Evolutionary conservation across 2,888 invertebrate species (phyloP).

Genomic region (Stegophylla sp.): DNA sequence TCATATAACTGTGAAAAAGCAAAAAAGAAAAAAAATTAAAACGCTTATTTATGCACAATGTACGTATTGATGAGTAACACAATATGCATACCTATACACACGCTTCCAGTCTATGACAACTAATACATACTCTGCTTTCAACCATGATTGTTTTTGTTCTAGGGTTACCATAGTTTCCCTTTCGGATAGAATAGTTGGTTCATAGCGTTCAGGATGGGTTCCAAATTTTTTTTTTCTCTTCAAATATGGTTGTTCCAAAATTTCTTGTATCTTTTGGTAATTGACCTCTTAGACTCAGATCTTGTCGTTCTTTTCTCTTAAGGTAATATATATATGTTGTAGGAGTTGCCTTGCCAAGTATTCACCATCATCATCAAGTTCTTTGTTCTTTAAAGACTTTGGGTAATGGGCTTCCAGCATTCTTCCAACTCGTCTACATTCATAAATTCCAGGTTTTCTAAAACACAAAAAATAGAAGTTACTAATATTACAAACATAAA

Average conservation of each 20-base stretch:
- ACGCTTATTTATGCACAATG: not conserved
- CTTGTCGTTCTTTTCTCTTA: too few relatives aligned
- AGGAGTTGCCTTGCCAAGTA: not conserved
- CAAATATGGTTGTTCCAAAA: too few relatives aligned
- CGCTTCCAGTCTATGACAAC: not conserved
- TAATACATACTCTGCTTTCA: not conserved
- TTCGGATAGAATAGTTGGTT: not conserved
- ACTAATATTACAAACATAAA: not conserved
- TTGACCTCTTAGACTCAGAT: too few relatives aligned
- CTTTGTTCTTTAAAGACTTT: not conserved
- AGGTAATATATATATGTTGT: not conserved
- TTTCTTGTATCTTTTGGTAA: too few relatives aligned
- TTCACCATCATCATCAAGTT: not conserved
- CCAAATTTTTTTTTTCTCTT: not conserved
- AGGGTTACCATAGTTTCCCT: not conserved
- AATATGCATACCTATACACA: not conserved
- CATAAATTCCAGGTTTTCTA: not conserved
- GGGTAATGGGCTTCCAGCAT: not conserved
- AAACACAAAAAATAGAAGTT: not conserved
- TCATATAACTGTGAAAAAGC: not conserved
- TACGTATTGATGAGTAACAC: too few relatives aligned
- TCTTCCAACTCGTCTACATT: not conserved
- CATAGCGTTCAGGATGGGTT: not conserved
- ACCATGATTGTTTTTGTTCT: not conserved
- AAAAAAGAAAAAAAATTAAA: not conserved